Conservation (phyloP, 2,113 vertebrate genomes). For the Corythornis madagascariensis region DNA sequence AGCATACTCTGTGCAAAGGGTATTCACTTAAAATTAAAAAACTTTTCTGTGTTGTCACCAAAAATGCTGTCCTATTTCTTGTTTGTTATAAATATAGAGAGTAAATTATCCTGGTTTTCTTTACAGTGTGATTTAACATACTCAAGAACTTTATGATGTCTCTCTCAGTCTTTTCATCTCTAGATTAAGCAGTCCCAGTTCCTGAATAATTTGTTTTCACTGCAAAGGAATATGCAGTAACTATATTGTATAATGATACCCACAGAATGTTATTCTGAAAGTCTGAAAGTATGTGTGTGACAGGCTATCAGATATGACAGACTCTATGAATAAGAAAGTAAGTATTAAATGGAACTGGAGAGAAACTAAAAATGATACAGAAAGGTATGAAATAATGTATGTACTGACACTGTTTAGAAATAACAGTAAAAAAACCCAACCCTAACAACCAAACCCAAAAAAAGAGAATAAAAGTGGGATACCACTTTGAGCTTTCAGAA, state of each 20-base stretch:
- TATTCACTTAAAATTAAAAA: not conserved
- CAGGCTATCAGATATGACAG: not conserved
- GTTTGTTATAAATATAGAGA: not conserved
- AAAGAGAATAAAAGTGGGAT: not conserved
- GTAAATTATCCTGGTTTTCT: not conserved
- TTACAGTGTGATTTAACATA: not conserved
- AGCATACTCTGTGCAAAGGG: not conserved
- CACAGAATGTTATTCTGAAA: not conserved
- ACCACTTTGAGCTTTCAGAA: not conserved
- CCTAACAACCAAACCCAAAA: too few relatives aligned
- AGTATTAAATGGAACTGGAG: not conserved
- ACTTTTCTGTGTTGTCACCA: not conserved
- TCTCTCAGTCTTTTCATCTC: not conserved
- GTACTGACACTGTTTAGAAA: not conserved
- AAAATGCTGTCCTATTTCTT: not conserved
- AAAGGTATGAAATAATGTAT: not conserved
- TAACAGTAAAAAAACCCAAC: not conserved
- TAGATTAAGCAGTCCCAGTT: not conserved
- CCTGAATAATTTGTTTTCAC: slow-evolving; percentile 1
- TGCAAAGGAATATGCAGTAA: not conserved
- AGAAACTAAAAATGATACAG: not conserved
- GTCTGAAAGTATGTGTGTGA: not conserved
- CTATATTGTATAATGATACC: not conserved
- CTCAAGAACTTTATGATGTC: not conserved
- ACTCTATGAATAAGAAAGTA: not conserved